Evolutionary conservation across 2,888 invertebrate genomes (phyloP).

Genomic region (Heliconius erato): DNA sequence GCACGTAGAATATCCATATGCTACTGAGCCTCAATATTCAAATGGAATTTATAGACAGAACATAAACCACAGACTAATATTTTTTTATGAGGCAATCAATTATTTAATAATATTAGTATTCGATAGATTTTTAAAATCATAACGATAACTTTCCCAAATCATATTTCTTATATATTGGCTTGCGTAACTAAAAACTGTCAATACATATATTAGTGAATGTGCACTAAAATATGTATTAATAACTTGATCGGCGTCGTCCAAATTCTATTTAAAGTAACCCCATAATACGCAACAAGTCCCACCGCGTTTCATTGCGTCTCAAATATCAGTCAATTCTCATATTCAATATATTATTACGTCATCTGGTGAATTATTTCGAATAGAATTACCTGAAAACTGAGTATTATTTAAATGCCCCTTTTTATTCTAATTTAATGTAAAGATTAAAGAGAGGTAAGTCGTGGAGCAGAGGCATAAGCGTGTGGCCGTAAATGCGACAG

Average conservation of each 20-base stretch:
- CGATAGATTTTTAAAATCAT: not conserved
- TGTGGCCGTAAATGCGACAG: not conserved
- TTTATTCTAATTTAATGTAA: not conserved
- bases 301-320: slow-evolving; percentile 23
- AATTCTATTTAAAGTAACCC: slow-evolving; percentile 33
- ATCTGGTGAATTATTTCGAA: slow-evolving; percentile 16
- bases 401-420: not conserved
- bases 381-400: not conserved
- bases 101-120: not conserved
- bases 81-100: not conserved
- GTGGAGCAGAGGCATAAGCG: not conserved
- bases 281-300: slow-evolving; percentile 33
- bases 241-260: slow-evolving; percentile 25
- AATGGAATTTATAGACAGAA: not conserved
- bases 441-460: not conserved
- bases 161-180: not conserved
- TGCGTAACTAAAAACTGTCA: not conserved
- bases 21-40: not conserved
- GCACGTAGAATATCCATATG: no score
- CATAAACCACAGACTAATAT: not conserved
- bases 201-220: not conserved
- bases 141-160: not conserved
- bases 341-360: slow-evolving; percentile 10
- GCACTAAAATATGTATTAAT: slow-evolving; percentile 21
- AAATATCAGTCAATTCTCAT: slow-evolving; percentile 21